These are phyloP conservation scores for Lepilemur septentrionalis DNA, from an alignment of 2,797 vertebrate genomes.

Conservation along the genomic window DNA sequence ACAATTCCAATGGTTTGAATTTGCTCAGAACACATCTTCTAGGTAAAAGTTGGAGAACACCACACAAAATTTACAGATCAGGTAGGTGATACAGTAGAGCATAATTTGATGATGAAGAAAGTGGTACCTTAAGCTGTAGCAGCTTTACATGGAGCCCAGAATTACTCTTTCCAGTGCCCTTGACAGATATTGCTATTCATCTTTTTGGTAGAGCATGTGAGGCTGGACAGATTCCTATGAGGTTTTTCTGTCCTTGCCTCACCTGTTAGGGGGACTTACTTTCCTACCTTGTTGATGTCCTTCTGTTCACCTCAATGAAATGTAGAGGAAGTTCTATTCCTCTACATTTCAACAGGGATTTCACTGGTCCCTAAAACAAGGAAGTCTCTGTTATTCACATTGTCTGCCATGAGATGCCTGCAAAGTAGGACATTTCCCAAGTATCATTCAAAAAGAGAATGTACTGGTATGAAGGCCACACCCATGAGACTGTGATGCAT, in stretches of 20 bases:
- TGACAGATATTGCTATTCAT: background rate
- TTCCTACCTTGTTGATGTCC: background rate
- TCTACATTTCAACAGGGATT: background rate
- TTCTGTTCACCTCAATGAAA: background rate
- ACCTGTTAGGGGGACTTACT: background rate
- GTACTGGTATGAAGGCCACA: rapidly evolving
- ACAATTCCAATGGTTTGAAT: background rate
- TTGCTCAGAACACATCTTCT: background rate
- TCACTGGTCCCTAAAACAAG: background rate
- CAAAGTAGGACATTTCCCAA: background rate
- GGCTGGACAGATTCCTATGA: background rate
- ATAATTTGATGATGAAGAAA: background rate
- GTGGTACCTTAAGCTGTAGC: background rate
- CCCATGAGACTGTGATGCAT: background rate
- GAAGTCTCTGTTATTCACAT: background rate
- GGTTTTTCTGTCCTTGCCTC: background rate
- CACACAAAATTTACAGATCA: background rate
- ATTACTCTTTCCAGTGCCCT: background rate
- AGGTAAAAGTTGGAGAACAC: background rate
- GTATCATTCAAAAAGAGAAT: background rate
- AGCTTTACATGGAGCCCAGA: background rate
- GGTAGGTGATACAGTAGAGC: background rate
- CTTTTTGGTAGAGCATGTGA: background rate
- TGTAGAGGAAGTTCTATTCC: background rate
- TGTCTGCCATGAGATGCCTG: background rate